Percentiles rank a stretch among this genome's conserved stretches.
Evolutionary conservation across 1,140 invertebrate species (phyloP).

Genomic region (Micrasema longulum): DNA sequence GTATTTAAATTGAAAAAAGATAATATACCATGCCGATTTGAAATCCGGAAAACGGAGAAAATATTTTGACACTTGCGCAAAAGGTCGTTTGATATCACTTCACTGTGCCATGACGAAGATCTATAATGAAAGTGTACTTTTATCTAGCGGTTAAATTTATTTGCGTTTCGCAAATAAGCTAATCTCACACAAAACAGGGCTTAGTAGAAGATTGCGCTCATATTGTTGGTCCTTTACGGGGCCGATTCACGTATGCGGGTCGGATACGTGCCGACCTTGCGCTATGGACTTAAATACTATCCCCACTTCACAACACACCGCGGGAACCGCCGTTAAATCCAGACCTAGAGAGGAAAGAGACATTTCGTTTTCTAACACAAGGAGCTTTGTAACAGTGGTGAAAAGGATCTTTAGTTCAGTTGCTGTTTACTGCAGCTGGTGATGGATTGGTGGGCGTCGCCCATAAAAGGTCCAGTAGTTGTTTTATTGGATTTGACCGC

Average conservation of each 20-base stretch:
- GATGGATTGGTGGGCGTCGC: conserved; percentile 8
- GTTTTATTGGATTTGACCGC: conserved; percentile 34
- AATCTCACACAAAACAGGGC: conserved; percentile 13
- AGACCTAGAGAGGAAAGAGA: neutral
- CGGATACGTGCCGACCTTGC: conserved; percentile 19
- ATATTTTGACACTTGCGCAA: too few relatives aligned
- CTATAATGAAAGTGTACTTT: too few relatives aligned
- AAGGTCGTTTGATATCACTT: too few relatives aligned
- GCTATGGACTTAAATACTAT: conserved; percentile 2
- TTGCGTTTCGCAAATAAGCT: neutral
- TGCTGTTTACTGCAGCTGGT: neutral
- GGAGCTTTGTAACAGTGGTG: neutral
- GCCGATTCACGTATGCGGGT: conserved; percentile 11
- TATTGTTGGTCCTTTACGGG: conserved; percentile 14
- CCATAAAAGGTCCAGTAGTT: conserved; percentile 25
- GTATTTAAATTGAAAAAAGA: too few relatives aligned
- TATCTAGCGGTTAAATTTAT: too few relatives aligned
- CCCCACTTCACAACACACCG: neutral
- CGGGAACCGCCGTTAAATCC: neutral
- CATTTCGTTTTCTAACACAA: too few relatives aligned
- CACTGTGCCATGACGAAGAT: too few relatives aligned
- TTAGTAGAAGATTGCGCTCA: conserved; percentile 14
- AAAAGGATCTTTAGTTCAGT: neutral
- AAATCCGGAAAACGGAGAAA: too few relatives aligned
- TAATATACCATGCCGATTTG: too few relatives aligned